These are phyloP conservation scores for Flexamia atlantica DNA, from an alignment of 2,888 invertebrate genomes.

Conservation along the genomic window DNA sequence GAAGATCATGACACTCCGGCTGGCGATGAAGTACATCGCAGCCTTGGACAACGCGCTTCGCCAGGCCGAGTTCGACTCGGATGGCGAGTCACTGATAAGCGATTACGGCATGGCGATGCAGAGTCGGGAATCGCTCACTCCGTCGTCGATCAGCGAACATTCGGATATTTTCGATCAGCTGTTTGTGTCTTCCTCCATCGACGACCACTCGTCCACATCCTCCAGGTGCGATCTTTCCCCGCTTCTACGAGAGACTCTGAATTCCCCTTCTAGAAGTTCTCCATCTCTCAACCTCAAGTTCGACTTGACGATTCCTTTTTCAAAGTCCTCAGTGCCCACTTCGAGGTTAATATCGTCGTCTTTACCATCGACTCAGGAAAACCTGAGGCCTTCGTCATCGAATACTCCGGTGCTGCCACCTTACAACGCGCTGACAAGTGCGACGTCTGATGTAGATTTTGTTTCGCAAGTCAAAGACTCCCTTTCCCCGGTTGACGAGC, in stretches of 20 bases:
- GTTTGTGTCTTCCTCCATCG: slow-evolving; percentile 46
- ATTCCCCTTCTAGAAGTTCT: slow-evolving; percentile 10
- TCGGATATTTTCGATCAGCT: slow-evolving; percentile 64
- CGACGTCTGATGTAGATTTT: not conserved
- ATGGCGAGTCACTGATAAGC: slow-evolving; percentile 72
- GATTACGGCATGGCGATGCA: slow-evolving; percentile 70
- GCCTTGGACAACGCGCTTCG: slow-evolving; percentile 83
- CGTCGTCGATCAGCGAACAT: slow-evolving; percentile 62
- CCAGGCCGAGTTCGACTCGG: slow-evolving; percentile 73
- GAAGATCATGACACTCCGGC: slow-evolving; percentile 91
- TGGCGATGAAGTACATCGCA: slow-evolving; percentile 93
- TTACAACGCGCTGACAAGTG: not conserved
- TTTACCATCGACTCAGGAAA: not conserved
- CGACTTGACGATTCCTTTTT: not conserved
- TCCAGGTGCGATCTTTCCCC: slow-evolving; percentile 41
- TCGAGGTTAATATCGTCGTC: not conserved
- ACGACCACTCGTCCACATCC: slow-evolving; percentile 21
- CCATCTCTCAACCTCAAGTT: slow-evolving; percentile 13
- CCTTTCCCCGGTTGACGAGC: slow-evolving; percentile 13
- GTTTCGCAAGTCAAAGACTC: slow-evolving; percentile 40
- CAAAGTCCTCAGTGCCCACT: not conserved
- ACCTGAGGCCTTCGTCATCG: not conserved
- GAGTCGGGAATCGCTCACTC: slow-evolving; percentile 67
- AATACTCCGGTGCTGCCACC: slow-evolving; percentile 11
- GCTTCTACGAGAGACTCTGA: slow-evolving; percentile 27